Percentiles rank a stretch among this genome's conserved stretches.
Conservation (phyloP, 2,113 vertebrate genomes). For the Oreamnos americanus region DNA sequence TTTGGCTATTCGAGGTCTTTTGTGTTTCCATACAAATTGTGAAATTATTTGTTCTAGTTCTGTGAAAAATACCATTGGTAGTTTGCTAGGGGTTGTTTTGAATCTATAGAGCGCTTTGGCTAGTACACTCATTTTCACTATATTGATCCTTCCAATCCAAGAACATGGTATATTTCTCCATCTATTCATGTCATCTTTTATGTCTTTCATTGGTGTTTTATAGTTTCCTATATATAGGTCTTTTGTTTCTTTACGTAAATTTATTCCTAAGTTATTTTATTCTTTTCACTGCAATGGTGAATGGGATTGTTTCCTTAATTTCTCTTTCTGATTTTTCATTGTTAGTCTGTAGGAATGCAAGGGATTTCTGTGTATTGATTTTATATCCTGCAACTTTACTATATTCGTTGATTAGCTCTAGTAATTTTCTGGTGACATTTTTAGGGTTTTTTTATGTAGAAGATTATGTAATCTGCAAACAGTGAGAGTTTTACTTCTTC, state of each 20-base stretch:
- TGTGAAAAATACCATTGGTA: background rate
- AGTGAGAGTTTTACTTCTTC: background rate
- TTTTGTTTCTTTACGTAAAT: background rate
- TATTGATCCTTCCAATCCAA: background rate
- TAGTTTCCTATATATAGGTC: background rate
- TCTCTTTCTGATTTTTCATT: background rate
- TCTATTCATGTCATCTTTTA: background rate
- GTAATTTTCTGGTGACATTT: background rate
- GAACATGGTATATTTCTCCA: background rate
- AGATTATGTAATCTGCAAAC: background rate
- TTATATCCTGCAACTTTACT: background rate
- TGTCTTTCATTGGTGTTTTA: background rate
- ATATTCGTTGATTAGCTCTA: background rate
- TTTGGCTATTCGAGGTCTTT: background rate
- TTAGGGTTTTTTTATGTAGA: background rate
- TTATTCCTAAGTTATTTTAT: background rate
- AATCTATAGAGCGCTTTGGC: background rate
- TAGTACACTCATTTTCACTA: background rate
- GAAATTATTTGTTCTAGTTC: background rate
- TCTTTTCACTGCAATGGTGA: background rate
- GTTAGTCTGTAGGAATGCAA: background rate
- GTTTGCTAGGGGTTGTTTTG: rapidly evolving
- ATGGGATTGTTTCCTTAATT: background rate
- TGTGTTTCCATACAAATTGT: background rate
- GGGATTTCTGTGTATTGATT: background rate